Evolutionary conservation across 2,888 invertebrate species (phyloP).

Genomic region (Ichneumoninae sp.): DNA sequence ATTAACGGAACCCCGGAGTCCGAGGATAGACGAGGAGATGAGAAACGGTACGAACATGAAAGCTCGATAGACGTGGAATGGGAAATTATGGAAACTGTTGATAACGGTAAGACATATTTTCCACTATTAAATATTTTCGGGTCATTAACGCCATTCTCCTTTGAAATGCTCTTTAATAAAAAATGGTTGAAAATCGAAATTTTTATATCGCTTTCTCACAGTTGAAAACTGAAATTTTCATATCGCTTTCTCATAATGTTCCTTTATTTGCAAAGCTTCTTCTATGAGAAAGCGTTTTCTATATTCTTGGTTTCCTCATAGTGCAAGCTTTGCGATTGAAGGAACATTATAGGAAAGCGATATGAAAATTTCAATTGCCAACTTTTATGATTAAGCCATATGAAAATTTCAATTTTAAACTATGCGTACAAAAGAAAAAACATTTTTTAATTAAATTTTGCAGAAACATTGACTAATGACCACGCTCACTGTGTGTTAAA

Average conservation of each 20-base stretch:
- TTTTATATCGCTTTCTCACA: neutral
- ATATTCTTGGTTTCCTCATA: neutral
- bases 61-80: neutral
- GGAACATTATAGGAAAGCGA: too few species aligned
- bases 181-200: too few species aligned
- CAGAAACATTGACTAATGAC: too few species aligned
- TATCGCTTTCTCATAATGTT: too few species aligned
- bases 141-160: slow-evolving; percentile 18
- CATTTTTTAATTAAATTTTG: too few species aligned
- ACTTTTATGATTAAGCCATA: too few species aligned
- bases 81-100: neutral
- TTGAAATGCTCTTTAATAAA: neutral
- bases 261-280: too few species aligned
- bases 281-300: too few species aligned
- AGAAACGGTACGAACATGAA: slow-evolving; percentile 7
- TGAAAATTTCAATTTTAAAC: too few species aligned
- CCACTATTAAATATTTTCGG: slow-evolving; percentile 5
- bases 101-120: neutral
- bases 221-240: neutral
- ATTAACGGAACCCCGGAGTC: neutral
- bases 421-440: neutral
- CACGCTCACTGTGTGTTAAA: too few species aligned
- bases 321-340: neutral
- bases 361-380: too few species aligned
- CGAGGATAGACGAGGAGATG: neutral